Evolutionary conservation across 2,797 vertebrate species (phyloP), one percentile per base, ranked within the genome.

Genomic region (Falco columbarius): DNA sequence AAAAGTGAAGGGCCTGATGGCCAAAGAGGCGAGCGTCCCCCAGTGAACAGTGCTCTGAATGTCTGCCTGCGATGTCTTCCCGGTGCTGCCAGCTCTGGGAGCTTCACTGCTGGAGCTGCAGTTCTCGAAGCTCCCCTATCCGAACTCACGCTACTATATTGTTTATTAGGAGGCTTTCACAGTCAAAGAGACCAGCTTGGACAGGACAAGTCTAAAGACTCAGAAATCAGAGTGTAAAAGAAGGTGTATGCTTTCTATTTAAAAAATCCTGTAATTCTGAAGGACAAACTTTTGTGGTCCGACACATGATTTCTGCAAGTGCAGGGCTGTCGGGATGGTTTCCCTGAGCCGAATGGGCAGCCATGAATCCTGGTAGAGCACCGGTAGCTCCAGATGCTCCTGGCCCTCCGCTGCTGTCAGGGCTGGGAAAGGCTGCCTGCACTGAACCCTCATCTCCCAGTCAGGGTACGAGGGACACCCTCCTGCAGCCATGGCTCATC

Each of bases 371-470:
- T 0, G 0, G 54, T 49, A 59, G 40, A 59, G 24, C 24, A 58
- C 10, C 3, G 6, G 29, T 18, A 62, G 30, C 82, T 86, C 51
- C 73, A 27, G 46, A 34, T 10, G 18, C 18, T 19, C 49, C 68
- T 0, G 3, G 18, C 20, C 8, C 51, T 27, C 21, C 0, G 1
- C n/a, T 1, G 1, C 36, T 42, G 32, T 3, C 0, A 0, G 32
- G 36, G 21, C 16, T 29, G 15, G 20, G 58, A 51, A 30, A 56
- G 14, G 16, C 22, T 44, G n/a, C 21, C 49, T 32, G n/a, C 27
- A 34, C 30, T 1, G 2, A 55, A 90, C 44, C 24, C 49, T 61
- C 12, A 3, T 2, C 1, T 1, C 36, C 20, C 21, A 54, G 30
- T 10, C 27, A 22, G 13, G 44, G 34, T 19, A 17, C 0, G 0